phyloP scores from a whole-genome alignment of 2,113 vertebrate species.

The Ivindomyrus marchei region DNA sequence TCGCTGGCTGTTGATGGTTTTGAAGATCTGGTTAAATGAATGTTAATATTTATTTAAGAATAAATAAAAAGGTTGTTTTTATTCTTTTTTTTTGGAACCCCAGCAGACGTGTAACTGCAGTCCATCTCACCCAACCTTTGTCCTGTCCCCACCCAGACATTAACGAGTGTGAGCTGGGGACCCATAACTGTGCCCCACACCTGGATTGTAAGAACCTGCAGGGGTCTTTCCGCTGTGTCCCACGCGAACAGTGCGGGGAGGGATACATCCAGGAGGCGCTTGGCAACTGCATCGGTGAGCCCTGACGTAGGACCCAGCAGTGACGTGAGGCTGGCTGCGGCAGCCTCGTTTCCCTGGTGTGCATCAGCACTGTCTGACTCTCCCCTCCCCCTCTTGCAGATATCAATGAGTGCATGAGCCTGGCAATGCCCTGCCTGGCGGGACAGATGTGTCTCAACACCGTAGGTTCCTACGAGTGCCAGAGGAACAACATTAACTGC shows the following conservation, averaged over 20 bases:
- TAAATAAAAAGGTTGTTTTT: background rate
- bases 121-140: background rate
- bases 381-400: constrained; percentile 39
- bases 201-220: constrained; percentile 74
- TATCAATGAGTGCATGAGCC: constrained; percentile 55
- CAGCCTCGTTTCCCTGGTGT: background rate
- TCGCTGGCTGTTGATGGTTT: background rate
- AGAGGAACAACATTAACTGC: constrained; percentile 71
- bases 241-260: constrained; percentile 64
- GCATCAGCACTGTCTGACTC: background rate
- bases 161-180: constrained; percentile 69
- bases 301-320: no score
- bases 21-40: background rate
- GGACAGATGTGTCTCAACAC: constrained; percentile 89
- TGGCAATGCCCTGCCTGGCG: constrained; percentile 67
- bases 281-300: constrained; percentile 78
- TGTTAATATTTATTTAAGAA: background rate
- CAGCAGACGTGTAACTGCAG: background rate
- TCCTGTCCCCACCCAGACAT: constrained; percentile 60
- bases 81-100: background rate
- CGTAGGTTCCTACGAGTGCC: constrained; percentile 81
- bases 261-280: constrained; percentile 69
- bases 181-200: constrained; percentile 65
- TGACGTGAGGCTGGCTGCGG: no score
- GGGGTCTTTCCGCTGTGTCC: constrained; percentile 80